phyloP scores from a whole-genome alignment of 2,113 vertebrate genomes.

The Tauraco erythrolophus region DNA sequence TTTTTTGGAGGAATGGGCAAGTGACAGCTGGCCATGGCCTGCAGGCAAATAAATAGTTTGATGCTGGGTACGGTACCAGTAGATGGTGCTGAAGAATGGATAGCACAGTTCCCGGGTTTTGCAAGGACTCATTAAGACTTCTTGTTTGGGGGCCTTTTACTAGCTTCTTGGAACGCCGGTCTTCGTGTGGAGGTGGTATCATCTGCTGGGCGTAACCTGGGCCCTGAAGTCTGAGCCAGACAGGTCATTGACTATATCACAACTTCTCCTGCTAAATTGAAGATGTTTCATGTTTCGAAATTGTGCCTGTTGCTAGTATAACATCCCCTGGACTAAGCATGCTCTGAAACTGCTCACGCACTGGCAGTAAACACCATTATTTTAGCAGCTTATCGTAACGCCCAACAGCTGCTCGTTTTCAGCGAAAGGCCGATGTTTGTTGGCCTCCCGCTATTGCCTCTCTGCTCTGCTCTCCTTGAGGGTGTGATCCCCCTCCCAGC shows the following conservation, averaged over 20 bases:
- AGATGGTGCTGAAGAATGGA: constrained; percentile 63
- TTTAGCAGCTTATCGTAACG: neutral
- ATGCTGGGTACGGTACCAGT: neutral
- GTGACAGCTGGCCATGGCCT: neutral
- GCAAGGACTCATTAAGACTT: neutral
- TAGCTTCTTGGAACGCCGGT: fast-evolving
- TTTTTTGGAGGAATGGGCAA: neutral
- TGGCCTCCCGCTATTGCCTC: neutral
- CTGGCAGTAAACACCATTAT: neutral
- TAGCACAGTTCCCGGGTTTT: neutral
- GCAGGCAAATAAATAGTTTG: neutral
- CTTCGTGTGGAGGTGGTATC: neutral
- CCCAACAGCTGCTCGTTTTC: constrained; percentile 9
- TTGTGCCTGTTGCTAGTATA: neutral
- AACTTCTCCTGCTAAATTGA: neutral
- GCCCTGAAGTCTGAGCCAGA: neutral
- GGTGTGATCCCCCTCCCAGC: neutral
- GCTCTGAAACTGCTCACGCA: neutral
- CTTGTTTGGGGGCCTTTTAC: neutral
- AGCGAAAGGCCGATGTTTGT: neutral
- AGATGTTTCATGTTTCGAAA: neutral
- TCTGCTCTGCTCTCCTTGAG: neutral
- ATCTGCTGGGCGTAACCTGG: fast-evolving
- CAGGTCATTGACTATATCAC: neutral
- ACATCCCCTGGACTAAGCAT: neutral